Base-by-base conservation (phyloP, 2,888 invertebrate genomes). In the Folsomia manolachei region DNA sequence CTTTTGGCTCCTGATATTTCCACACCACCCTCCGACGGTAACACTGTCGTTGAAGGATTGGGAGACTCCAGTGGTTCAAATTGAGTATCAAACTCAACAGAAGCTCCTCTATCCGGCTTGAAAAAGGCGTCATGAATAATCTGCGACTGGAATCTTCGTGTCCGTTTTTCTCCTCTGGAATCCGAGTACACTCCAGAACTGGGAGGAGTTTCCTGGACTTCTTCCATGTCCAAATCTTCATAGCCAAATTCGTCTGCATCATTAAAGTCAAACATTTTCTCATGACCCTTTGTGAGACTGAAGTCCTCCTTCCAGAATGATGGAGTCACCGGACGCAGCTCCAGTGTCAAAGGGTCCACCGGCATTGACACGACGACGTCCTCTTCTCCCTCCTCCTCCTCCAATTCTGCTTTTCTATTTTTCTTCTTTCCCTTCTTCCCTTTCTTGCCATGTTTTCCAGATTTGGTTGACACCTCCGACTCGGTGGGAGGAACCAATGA, bases 251-350 rank as follows among this genome's bases (percentile, higher is more conserved):
- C 56, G 23, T 56, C 53, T 2, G 23, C 60, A 60, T 68, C 60
- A 14, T 7, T n/a, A 18, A 9, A 7, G 11, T 23, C 68, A 27
- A 25, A 56, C 26, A 68, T 19, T 18, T 27, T 26, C 23, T 68
- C 68, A 7, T 25, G 25, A 7, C 11, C 68, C 14, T 27, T 14
- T 7, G 67, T 60, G 4, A 68, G 25, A 21, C 68, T 68, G 23
- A 68, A 68, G 26, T 68, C 68, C 9, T 68, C 23, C 26, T 60
- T 60, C 68, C 68, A 68, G 26, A 68, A 68, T 24, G 68, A 60
- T 4, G 56, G n/a, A 1, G 23, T 21, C 4, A 68, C 60, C 1
- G 68, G 68, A 11, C 25, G 25, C 56, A 68, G 21, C 60, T 60
- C 27, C 21, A 26, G 26, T 26, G 25, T 14, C 18, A 68, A 19